Evolutionary conservation across 2,888 invertebrate genomes (phyloP).

Genomic region (Aleiodes alternator): DNA sequence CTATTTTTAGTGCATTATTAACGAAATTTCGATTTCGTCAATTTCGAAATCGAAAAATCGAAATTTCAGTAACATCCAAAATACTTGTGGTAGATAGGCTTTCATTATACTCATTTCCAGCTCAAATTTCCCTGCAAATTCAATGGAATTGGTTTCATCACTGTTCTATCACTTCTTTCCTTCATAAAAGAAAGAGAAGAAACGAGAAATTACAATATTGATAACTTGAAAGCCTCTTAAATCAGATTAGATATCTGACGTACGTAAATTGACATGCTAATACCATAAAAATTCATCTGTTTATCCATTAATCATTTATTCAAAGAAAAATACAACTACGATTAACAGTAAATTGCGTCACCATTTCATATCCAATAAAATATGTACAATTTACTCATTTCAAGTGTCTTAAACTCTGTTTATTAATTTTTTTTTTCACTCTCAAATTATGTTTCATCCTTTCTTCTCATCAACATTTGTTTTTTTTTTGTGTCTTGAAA

Average conservation of each 20-base stretch:
- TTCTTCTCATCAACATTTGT: conserved; percentile 5
- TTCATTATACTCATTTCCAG: background rate
- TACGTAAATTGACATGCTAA: background rate
- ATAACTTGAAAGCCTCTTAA: conserved; percentile 9
- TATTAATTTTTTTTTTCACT: conserved; percentile 19
- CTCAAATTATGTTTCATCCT: background rate
- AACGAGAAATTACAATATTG: background rate
- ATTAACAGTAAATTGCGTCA: conserved; percentile 71
- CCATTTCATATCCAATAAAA: conserved; percentile 67
- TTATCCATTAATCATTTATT: conserved; percentile 68
- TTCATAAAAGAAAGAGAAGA: background rate
- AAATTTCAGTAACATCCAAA: no score
- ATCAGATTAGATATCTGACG: conserved; percentile 23
- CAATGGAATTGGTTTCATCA: no score
- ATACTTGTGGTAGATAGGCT: background rate
- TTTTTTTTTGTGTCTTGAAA: background rate
- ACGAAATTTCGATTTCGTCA: no score
- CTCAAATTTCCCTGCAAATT: background rate
- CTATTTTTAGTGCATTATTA: no score
- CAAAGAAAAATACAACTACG: conserved; percentile 72
- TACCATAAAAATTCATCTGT: conserved; percentile 39
- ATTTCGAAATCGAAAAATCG: background rate
- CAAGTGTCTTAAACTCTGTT: conserved; percentile 30
- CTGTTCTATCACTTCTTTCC: no score
- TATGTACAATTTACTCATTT: conserved; percentile 67